Evolutionary conservation across 2,113 vertebrate species (phyloP), one percentile per base, ranked within the genome.

Genomic region (Fregetta grallaria): DNA sequence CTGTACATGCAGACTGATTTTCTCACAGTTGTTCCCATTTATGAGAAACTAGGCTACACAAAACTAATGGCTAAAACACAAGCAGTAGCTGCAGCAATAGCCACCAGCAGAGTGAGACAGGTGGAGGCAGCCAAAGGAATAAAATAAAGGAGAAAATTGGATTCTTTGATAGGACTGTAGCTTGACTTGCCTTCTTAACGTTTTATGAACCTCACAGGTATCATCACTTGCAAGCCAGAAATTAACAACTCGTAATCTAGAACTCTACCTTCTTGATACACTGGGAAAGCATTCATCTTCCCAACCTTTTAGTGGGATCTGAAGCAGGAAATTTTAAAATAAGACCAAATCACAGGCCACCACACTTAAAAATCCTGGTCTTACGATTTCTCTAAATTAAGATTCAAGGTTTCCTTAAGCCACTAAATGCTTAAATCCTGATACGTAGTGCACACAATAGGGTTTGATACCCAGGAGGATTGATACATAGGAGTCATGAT

Each of bases 361-460:
- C 32, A 42, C 44, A 30, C 30, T 50, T 47, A 18, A 73, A 93
- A 84, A 65, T 16, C 49, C 16, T 17, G 32, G 32, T 10, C 42
- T 65, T 30, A 34, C 4, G 8, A 56, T 42, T 63, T 81, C 25
- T 23, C 44, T 36, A 17, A 63, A 74, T 20, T 38, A 50, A 4
- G 1, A 38, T 29, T 75, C 29, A 86, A 63, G 25, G 23, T 56
- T 13, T 44, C 27, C 65, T 66, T 23, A 40, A 86, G 34, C 17
- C 53, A 30, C 36, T n/a, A 34, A 84, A 84, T 9, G 12, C 38
- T 63, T 30, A 44, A 55, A 34, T 71, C 45, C 38, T 16, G 18
- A 0, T 3, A 30, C 0, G 2, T 1, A 10, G 22, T 2, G 6
- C 42, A 66, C 26, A 20, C 13, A 38, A 4, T 0, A 55, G 27